phyloP scores from a whole-genome alignment of 2,797 vertebrate genomes.

The Premnoplex brunnescens region DNA sequence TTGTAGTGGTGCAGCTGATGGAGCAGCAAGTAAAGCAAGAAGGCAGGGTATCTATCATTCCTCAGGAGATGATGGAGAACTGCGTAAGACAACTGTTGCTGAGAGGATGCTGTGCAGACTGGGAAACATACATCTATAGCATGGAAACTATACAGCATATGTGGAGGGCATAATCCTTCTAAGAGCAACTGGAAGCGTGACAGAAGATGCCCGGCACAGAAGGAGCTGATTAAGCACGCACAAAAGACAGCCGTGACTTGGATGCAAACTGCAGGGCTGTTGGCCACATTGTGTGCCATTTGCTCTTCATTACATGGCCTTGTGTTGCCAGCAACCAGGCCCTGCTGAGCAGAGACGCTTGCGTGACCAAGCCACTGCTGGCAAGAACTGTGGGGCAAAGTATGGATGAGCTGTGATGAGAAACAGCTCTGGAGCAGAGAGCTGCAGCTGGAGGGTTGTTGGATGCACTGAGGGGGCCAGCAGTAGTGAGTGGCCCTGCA shows the following conservation, averaged over 20 bases:
- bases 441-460: not conserved
- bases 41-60: not conserved
- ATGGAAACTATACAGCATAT: not conserved
- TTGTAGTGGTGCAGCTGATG: not conserved
- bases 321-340: not conserved
- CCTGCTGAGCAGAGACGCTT: not conserved
- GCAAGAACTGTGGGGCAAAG: not conserved
- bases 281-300: not conserved
- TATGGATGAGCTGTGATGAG: not conserved
- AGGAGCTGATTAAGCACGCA: not conserved
- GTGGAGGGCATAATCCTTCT: not conserved
- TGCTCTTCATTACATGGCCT: not conserved
- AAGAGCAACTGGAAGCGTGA: not conserved
- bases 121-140: not conserved
- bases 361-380: accelerated
- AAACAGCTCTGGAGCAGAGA: not conserved
- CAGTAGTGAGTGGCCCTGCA: not conserved
- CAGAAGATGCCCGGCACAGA: not conserved
- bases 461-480: not conserved
- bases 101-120: not conserved
- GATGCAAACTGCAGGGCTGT: not conserved
- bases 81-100: not conserved
- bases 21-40: not conserved
- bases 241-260: conserved; percentile 54
- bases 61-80: not conserved